phyloP scores from a whole-genome alignment of 2,797 vertebrate species.

The Acropternis orthonyx region DNA sequence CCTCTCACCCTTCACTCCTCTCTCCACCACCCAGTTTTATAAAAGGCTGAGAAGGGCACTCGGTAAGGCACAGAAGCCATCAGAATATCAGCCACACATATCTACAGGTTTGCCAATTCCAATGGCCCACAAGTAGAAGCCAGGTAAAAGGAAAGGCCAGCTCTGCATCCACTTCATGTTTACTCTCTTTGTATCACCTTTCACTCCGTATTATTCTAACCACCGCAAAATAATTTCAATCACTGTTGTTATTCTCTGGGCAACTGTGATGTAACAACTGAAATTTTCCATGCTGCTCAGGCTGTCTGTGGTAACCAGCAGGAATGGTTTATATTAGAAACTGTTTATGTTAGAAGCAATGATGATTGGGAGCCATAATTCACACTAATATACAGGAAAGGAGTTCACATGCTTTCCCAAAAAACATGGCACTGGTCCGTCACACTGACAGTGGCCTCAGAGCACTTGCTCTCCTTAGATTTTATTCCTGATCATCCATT shows the following conservation, averaged over 20 bases:
- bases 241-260: neutral
- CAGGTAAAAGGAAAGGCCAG: neutral
- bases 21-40: neutral
- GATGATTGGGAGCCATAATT: slow-evolving; percentile 11
- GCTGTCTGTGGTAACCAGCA: neutral
- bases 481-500: neutral
- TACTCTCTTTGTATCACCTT: neutral
- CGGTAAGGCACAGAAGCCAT: neutral
- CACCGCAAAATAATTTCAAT: neutral
- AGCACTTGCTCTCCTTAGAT: neutral
- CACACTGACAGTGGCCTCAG: neutral
- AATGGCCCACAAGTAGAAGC: neutral
- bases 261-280: neutral
- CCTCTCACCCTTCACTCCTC: neutral
- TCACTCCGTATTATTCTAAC: neutral
- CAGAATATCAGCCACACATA: neutral
- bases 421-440: neutral
- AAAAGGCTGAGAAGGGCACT: neutral
- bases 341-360: slow-evolving; percentile 40
- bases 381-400: neutral
- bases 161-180: neutral
- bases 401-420: neutral
- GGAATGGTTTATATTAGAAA: slow-evolving; percentile 46
- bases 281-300: neutral
- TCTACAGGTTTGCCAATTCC: neutral